Evolutionary conservation across 2,888 invertebrate genomes (phyloP).

Genomic region (Oligia fasciuncula): DNA sequence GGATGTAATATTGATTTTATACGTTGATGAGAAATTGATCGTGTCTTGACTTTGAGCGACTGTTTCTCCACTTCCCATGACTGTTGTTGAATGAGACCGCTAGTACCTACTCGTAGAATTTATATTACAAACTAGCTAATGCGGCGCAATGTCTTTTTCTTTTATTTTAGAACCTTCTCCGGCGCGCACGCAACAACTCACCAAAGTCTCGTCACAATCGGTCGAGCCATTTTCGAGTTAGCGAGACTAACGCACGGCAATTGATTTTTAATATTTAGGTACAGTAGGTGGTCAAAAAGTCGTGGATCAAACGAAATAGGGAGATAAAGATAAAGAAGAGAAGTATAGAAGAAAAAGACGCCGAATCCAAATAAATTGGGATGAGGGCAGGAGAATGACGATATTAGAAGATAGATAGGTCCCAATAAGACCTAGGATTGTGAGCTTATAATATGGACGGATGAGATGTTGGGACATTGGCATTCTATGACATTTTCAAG

Average conservation of each 20-base stretch:
- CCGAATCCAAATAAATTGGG: too few species aligned
- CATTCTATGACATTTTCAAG: background rate
- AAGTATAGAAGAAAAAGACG: background rate
- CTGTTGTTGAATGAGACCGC: background rate
- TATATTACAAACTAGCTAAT: background rate
- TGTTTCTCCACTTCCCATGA: constrained; percentile 19
- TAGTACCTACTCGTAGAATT: background rate
- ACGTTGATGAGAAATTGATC: constrained; percentile 31
- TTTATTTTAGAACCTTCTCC: background rate
- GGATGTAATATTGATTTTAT: constrained; percentile 53
- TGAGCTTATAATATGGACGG: background rate
- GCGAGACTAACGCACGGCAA: background rate
- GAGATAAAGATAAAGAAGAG: background rate
- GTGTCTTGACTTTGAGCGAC: constrained; percentile 9
- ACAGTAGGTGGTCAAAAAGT: too few species aligned
- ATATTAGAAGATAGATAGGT: background rate
- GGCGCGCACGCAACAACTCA: too few species aligned
- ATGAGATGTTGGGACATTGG: background rate
- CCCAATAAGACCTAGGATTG: background rate
- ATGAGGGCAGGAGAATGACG: background rate
- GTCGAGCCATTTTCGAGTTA: background rate
- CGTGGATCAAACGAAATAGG: too few species aligned
- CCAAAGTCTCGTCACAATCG: too few species aligned
- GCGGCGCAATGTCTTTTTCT: background rate
- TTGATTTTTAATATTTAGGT: too few species aligned